A percentile compares a stretch with the other conserved stretches of the same genome.
phyloP scores from a whole-genome alignment of 2,113 vertebrate genomes.

The Psammodynastes pulverulentus region DNA sequence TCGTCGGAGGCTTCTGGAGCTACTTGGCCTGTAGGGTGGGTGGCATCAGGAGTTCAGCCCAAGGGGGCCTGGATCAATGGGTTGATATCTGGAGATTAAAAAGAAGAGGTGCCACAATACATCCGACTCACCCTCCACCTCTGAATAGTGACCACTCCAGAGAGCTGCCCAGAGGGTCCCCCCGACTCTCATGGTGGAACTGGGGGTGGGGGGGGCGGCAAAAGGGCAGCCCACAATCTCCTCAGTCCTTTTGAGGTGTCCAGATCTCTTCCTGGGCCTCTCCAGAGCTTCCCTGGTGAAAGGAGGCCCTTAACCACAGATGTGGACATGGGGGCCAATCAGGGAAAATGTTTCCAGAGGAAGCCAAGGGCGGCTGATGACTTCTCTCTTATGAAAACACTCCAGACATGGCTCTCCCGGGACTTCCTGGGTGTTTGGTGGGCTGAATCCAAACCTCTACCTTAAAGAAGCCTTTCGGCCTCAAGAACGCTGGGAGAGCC shows the following conservation, averaged over 20 bases:
- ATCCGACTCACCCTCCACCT: neutral
- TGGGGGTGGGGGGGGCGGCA: neutral
- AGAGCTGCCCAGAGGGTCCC: neutral
- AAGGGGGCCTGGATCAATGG: neutral
- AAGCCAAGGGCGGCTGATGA: neutral
- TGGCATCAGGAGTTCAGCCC: neutral
- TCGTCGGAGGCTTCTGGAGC: neutral
- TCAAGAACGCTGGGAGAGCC: neutral
- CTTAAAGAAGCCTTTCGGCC: neutral
- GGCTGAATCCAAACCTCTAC: neutral
- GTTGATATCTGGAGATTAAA: neutral
- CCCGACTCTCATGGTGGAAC: neutral
- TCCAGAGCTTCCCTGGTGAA: neutral
- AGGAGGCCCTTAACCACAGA: neutral
- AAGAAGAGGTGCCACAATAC: neutral
- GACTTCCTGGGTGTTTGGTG: neutral
- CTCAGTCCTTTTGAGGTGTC: neutral
- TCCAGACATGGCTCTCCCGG: neutral
- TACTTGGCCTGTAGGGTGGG: neutral
- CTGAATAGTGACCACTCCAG: neutral
- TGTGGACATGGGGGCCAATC: neutral
- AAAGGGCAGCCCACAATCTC: neutral
- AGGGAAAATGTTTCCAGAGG: neutral
- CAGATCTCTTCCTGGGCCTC: neutral
- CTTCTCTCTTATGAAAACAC: neutral